A percentile compares a stretch with the other conserved stretches of the same genome.
These are phyloP conservation scores for Drosophila hamatofila DNA, from an alignment of 2,888 invertebrate genomes.

Conservation along the genomic window DNA sequence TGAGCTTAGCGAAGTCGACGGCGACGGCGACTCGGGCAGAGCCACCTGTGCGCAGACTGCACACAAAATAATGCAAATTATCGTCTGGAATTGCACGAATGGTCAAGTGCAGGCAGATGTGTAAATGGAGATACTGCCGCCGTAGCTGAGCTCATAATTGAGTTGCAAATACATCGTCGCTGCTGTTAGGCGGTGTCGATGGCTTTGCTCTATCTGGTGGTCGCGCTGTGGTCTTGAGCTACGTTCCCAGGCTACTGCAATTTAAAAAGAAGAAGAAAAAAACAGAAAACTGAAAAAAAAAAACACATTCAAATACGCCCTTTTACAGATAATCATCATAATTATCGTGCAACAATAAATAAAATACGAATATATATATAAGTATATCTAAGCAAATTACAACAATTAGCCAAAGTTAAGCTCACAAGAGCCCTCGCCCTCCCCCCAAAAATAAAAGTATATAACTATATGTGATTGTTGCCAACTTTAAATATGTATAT, in stretches of 20 bases:
- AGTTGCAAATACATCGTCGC: slow-evolving; percentile 67
- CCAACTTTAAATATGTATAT: not conserved
- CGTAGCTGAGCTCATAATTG: slow-evolving; percentile 72
- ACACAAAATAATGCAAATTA: slow-evolving; percentile 75
- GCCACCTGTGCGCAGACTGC: slow-evolving; percentile 69
- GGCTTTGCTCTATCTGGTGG: slow-evolving; percentile 8
- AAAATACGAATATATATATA: slow-evolving; percentile 50
- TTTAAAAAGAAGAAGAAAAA: slow-evolving; percentile 30
- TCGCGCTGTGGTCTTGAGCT: slow-evolving; percentile 24
- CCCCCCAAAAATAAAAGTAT: slow-evolving; percentile 29
- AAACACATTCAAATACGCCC: slow-evolving; percentile 62
- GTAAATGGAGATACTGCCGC: slow-evolving; percentile 38
- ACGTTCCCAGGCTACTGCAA: slow-evolving; percentile 66
- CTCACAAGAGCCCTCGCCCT: slow-evolving; percentile 41
- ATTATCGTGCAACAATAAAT: slow-evolving; percentile 75
- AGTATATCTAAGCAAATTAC: slow-evolving; percentile 71
- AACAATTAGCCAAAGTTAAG: slow-evolving; percentile 65
- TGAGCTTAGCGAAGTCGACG: slow-evolving; percentile 65
- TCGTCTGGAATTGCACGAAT: slow-evolving; percentile 74
- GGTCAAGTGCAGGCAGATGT: slow-evolving; percentile 67
- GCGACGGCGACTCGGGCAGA: slow-evolving; percentile 29
- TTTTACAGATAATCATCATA: slow-evolving; percentile 77
- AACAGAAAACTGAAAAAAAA: not conserved
- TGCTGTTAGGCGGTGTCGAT: slow-evolving; percentile 36
- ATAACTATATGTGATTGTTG: slow-evolving; percentile 25